A percentile compares a stretch with the other conserved stretches of the same genome.
phyloP scores from a whole-genome alignment of 2,888 invertebrate genomes.

The Mechanitis mazaeus region DNA sequence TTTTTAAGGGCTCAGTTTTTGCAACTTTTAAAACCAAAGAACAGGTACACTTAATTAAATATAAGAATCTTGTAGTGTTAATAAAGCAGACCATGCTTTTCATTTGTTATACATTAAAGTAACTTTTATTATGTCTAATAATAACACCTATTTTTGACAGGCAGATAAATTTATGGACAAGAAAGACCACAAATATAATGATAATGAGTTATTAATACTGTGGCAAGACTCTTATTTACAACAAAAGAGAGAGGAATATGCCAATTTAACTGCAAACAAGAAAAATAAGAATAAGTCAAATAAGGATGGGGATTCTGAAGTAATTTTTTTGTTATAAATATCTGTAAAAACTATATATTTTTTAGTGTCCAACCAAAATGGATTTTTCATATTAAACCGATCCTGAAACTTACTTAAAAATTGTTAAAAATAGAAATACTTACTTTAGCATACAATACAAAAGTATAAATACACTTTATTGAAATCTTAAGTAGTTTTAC shows the following conservation, averaged over 20 bases:
- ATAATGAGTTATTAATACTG: slow-evolving; percentile 78
- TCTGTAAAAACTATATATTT: too few species aligned
- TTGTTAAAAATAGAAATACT: too few species aligned
- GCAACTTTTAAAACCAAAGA: slow-evolving; percentile 89
- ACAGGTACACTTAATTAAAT: slow-evolving; percentile 51
- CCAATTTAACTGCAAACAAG: slow-evolving; percentile 56
- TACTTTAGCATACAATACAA: too few species aligned
- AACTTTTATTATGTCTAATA: background rate
- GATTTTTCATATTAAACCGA: too few species aligned
- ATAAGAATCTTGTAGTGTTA: too few species aligned
- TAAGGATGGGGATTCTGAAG: slow-evolving; percentile 67
- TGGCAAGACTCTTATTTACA: slow-evolving; percentile 83
- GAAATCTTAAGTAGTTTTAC: too few species aligned
- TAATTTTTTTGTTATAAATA: slow-evolving; percentile 25
- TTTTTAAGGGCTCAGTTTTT: slow-evolving; percentile 95
- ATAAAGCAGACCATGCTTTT: background rate
- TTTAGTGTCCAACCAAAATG: too few species aligned
- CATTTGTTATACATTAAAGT: background rate
- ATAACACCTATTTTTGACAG: slow-evolving; percentile 34
- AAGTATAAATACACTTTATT: too few species aligned
- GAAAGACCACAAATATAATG: slow-evolving; percentile 82
- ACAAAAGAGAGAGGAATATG: slow-evolving; percentile 81
- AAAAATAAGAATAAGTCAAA: slow-evolving; percentile 71
- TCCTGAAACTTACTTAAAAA: too few species aligned
- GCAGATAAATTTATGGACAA: slow-evolving; percentile 86